Percentiles rank a stretch among this genome's conserved stretches.
phyloP scores from a whole-genome alignment of 37 sponge, comb jelly and placozoan species.

The Amphimedon queenslandica region DNA sequence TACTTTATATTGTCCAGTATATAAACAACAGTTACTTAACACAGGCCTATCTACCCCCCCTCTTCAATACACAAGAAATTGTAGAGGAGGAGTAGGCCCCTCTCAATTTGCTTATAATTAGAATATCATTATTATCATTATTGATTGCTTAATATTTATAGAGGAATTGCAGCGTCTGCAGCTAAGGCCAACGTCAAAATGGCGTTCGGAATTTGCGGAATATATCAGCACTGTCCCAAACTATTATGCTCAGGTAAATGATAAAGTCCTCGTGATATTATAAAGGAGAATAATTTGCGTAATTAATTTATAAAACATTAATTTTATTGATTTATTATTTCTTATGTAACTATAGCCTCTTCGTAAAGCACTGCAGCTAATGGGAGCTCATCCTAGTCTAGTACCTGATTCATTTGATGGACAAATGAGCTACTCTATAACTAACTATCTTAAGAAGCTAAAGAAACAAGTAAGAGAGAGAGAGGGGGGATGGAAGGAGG shows the following conservation, averaged over 20 bases:
- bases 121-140: too few species aligned
- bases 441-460: slow-evolving; percentile 47
- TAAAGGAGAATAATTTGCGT: too few species aligned
- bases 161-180: slow-evolving; percentile 56
- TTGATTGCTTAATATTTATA: slow-evolving; percentile 3
- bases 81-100: too few species aligned
- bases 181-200: slow-evolving; percentile 60
- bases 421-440: slow-evolving; percentile 63
- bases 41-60: too few species aligned
- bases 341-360: slow-evolving; percentile 57
- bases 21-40: too few species aligned
- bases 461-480: slow-evolving; percentile 12
- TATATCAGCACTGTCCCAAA: slow-evolving; percentile 73
- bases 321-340: too few species aligned
- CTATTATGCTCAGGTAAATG: slow-evolving; percentile 82
- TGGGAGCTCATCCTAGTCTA: slow-evolving; percentile 69
- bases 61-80: too few species aligned
- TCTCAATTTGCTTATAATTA: too few species aligned
- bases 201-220: slow-evolving; percentile 78
- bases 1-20: not conserved
- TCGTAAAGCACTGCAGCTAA: slow-evolving; percentile 70
- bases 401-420: slow-evolving; percentile 80
- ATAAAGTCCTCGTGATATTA: too few species aligned
- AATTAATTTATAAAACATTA: too few species aligned
- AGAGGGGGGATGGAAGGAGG: too few species aligned